Base-by-base conservation (phyloP, 2,797 vertebrate genomes). In the Miichthys miiuy region DNA sequence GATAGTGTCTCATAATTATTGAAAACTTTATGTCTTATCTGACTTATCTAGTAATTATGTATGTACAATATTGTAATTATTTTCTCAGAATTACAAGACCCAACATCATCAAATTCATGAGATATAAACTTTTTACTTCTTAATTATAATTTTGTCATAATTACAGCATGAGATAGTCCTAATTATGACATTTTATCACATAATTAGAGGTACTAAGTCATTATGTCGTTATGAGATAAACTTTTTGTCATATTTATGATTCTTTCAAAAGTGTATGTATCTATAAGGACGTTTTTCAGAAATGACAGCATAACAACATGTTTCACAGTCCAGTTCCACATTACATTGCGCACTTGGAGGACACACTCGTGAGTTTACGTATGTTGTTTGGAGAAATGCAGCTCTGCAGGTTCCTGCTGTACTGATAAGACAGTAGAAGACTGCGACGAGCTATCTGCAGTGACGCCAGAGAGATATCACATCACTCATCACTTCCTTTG, bases 341-440 rank as follows among this genome's bases (percentile, higher is more conserved):
- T 54, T 41, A 47, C 10, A 38, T 72, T 57, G 51, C 52, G 52
- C 38, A 27, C 11, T 20, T 18, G 20, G 55, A 62, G 30, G 16
- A 30, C 34, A 68, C 63, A 52, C n/a, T 51, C 34, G 5, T 57
- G 18, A 34, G 27, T 81, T 61, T 72, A 21, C 2, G 3, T 62
- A 42, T 51, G 47, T 25, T 38, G n/a, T 44, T 66, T 48, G 17
- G 20, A 47, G 27, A 57, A 50, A 27, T 21, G 4, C 20, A 47
- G 48, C 50, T 71, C 27, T 21, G 41, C 25, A 54, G 14, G 27
- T 27, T 67, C 9, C 6, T 3, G 25, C 25, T 6, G 4, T 38
- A 23, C 23, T 25, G 11, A 50, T 27, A 67, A 44, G 16, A 12
- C 2, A 50, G 21, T 14, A 47, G 47, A 67, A 44, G 21, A 17